Conservation (phyloP, 2,113 vertebrate genomes). For the Ammodytes marinus region DNA sequence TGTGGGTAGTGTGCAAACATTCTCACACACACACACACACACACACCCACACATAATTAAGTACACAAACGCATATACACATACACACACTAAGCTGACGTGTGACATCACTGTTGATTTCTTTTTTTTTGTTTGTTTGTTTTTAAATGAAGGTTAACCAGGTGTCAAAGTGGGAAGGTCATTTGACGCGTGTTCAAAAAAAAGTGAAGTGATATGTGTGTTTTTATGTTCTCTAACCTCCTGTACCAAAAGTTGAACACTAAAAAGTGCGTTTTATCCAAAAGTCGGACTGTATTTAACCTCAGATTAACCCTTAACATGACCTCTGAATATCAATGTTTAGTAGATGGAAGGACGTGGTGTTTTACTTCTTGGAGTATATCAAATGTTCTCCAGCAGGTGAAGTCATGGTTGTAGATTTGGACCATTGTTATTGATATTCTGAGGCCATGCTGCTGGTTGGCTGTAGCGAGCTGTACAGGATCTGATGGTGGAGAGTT, state of each 20-base stretch:
- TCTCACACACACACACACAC: constrained; percentile 74
- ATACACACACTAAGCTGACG: constrained; percentile 76
- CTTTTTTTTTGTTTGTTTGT: constrained; percentile 54
- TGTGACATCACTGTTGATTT: constrained; percentile 83
- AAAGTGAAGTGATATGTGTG: constrained; percentile 77
- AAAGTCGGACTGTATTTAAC: constrained; percentile 64
- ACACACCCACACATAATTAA: constrained; percentile 80
- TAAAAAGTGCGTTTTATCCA: constrained; percentile 76
- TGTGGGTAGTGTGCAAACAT: constrained; percentile 55
- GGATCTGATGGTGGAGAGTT: constrained; percentile 62
- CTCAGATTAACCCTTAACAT: constrained; percentile 53
- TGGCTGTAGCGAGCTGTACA: constrained; percentile 46
- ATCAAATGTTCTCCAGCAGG: constrained; percentile 21
- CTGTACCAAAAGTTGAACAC: constrained; percentile 78
- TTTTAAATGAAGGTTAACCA: constrained; percentile 81
- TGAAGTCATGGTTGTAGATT: constrained; percentile 33
- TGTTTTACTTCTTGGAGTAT: constrained; percentile 37
- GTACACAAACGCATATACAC: constrained; percentile 59
- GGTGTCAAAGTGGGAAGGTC: constrained; percentile 67
- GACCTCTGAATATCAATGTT: constrained; percentile 51
- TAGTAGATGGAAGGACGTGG: constrained; percentile 18
- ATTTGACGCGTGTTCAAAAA: constrained; percentile 69
- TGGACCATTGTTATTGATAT: constrained; percentile 42
- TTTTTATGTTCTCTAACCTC: constrained; percentile 84
- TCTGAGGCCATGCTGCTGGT: constrained; percentile 58